Base-by-base conservation (phyloP, 2,113 vertebrate genomes). In the Columba livia region DNA sequence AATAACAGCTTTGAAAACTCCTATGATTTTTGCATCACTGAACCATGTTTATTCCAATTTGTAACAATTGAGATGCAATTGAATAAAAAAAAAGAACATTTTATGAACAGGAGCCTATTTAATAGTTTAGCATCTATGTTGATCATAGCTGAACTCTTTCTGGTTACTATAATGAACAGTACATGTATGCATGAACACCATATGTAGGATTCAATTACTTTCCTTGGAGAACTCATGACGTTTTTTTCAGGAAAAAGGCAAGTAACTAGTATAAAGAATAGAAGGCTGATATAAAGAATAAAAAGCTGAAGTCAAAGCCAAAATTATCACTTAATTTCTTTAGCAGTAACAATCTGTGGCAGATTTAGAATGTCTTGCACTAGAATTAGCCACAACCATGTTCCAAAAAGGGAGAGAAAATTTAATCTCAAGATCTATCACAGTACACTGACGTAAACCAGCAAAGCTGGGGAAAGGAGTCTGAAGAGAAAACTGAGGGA, bases 1-100 rank as follows among this genome's bases (percentile, higher is more conserved):
- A 82, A 70, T 86, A 92, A 84, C 50, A 86, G 18, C 40, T 88
- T 93, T 72, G 48, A 81, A 87, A 80, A 93, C 60, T 82, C 36
- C 13, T 72, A 25, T 69, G 57, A 51, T 61, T 81, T 94, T 94
- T 91, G 85, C 65, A 54, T 75, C 79, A 65, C 70, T 82, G 73
- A 74, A 54, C 75, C n/a, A 40, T 83, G 17, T 81, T 89, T 90
- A 71, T 82, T 92, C 58, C 19, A 50, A 64, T 84, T 92, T 75
- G 24, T n/a, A 90, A 11, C 74, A 83, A 91, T 83, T 93, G 84
- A 51, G 71, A 85, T 72, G 38, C 69, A 79, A 95, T 64, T 70
- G 61, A 94, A 84, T 81, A 79, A 93, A 96, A 47, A 82, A 65
- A 1, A 20, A 40, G 12, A 38, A 38, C 38, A 38, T 38, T 88